Base-by-base conservation (phyloP, 2,797 vertebrate genomes). In the Paratrypauchen microcephalus region DNA sequence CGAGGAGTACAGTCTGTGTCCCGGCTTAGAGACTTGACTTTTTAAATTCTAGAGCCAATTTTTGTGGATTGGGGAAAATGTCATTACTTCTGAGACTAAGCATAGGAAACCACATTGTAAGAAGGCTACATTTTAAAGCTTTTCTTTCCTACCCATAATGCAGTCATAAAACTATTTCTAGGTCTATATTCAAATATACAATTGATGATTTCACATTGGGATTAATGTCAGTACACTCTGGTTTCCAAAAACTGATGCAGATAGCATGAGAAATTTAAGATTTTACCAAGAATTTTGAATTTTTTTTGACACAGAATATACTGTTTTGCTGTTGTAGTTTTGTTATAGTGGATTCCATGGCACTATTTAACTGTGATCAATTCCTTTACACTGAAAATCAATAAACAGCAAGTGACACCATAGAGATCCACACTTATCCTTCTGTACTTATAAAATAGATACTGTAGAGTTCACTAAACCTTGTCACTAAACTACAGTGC, bases 1-100 rank as follows among this genome's bases (percentile, higher is more conserved):
- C 52, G 77, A 65, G 60, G 36, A 69, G 54, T 24, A 8, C 16
- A 65, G 64, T 36, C n/a, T 41, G 36, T 67, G 66, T 77, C 77
- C 72, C 41, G 7, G 71, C 48, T 72, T 32, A 50, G 48, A 65
- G 11, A 68, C 59, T 64, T 18, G 19, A 70, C 18, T 24, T 50
- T 52, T 36, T 50, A 26, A 65, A 28, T 50, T 30, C 7, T 21
- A 13, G 50, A 36, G 9, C 3, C 12, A 23, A 12, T 66, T 4
- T 66, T 16, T 36, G n/a, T 55, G 19, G 47, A 52, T 52, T 50
- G 48, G 24, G 18, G 24, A 55, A 6, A 6, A 66, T 16, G 19
- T 5, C 13, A 11, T 28, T 65, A 54, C 48, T 36, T 4, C n/a
- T 24, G 64, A 28, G 8, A 16, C 23, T 26, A 26, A 26, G 24